phyloP scores from a whole-genome alignment of 2,888 invertebrate genomes.

The Eledone cirrhosa region DNA sequence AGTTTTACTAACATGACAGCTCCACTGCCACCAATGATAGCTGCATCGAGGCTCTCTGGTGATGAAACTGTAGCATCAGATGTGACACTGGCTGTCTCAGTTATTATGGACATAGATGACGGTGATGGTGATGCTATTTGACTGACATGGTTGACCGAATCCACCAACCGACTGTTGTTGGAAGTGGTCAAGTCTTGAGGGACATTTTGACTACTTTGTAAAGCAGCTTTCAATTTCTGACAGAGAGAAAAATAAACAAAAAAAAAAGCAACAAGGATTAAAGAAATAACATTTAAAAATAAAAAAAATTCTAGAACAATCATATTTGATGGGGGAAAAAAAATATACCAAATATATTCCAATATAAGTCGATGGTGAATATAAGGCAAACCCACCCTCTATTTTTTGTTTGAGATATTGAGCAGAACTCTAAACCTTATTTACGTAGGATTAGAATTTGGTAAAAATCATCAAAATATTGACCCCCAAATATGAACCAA shows the following conservation, averaged over 20 bases:
- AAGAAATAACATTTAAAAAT: not conserved
- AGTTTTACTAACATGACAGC: conserved; percentile 5
- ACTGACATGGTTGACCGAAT: conserved; percentile 14
- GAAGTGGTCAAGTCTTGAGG: conserved; percentile 38
- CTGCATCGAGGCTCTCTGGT: conserved; percentile 31
- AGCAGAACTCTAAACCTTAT: too few relatives aligned
- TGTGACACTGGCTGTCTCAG: conserved; percentile 20
- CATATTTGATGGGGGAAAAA: too few relatives aligned
- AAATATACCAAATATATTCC: too few relatives aligned
- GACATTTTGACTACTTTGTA: conserved; percentile 52
- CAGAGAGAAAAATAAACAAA: conserved; percentile 33
- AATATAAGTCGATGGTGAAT: too few relatives aligned
- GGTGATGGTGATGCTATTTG: conserved; percentile 32
- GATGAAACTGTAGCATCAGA: conserved; percentile 32
- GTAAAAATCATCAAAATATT: too few relatives aligned
- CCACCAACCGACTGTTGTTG: conserved; percentile 34
- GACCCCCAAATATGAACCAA: too few relatives aligned
- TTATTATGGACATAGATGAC: conserved; percentile 12
- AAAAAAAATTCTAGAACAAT: not conserved
- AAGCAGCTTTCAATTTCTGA: conserved; percentile 69
- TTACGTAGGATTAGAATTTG: too few relatives aligned
- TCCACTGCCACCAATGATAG: conserved; percentile 29
- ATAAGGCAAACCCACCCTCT: too few relatives aligned
- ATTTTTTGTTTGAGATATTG: too few relatives aligned
- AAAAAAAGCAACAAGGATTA: not conserved